Evolutionary conservation across 2,888 invertebrate species (phyloP).

Genomic region (Urechis unicinctus): DNA sequence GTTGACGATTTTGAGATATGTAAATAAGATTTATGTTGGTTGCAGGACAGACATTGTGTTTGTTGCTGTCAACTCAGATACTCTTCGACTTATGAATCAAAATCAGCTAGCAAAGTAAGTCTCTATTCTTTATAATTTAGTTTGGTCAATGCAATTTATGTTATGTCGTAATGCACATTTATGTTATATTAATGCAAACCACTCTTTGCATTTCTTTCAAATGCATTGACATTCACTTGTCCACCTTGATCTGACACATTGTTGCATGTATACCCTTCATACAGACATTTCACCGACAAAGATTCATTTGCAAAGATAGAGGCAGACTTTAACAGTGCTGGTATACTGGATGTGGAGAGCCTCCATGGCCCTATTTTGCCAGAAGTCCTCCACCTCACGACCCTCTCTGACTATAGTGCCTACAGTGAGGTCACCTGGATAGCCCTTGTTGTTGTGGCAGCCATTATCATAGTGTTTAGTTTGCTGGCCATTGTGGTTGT

Average conservation of each 20-base stretch:
- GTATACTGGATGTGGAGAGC: background rate
- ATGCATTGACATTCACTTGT: too few relatives aligned
- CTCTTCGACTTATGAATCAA: conserved; percentile 6
- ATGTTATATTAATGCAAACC: background rate
- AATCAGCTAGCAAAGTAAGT: conserved; percentile 36
- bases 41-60: conserved; percentile 26
- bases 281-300: conserved; percentile 3
- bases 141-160: background rate
- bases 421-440: conserved; percentile 66
- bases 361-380: conserved; percentile 4
- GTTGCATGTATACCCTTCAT: background rate
- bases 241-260: background rate
- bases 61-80: conserved; percentile 11
- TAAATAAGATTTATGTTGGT: too few relatives aligned
- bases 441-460: conserved; percentile 79
- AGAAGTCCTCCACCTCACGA: background rate
- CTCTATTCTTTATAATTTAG: conserved; percentile 6
- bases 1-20: too few relatives aligned
- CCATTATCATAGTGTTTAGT: conserved; percentile 80
- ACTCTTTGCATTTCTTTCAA: too few relatives aligned
- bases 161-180: too few relatives aligned
- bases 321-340: background rate
- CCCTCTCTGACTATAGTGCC: background rate
- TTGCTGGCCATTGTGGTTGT: conserved; percentile 85
- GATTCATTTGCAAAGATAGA: conserved; percentile 1